These are phyloP conservation scores for Callospermophilus lateralis DNA, from an alignment of 2,113 vertebrate species.

Conservation along the genomic window DNA sequence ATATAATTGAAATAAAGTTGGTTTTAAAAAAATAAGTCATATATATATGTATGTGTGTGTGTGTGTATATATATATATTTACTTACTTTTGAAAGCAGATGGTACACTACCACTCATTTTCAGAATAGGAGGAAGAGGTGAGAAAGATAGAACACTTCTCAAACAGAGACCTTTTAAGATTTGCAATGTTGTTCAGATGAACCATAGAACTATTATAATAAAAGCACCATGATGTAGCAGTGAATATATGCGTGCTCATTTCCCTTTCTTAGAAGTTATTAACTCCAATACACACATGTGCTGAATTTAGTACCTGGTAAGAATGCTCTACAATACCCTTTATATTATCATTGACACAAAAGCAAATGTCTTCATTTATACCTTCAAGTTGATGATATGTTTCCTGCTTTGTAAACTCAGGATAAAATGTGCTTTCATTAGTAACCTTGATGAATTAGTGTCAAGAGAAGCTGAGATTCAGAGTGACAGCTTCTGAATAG, in stretches of 20 bases:
- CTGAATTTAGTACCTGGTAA: not conserved
- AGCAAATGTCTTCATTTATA: not conserved
- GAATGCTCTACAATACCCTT: not conserved
- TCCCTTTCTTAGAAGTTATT: not conserved
- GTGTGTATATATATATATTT: slow-evolving; percentile 51
- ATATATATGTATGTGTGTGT: too few species aligned
- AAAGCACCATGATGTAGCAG: not conserved
- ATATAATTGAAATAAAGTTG: slow-evolving; percentile 70
- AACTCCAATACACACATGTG: not conserved
- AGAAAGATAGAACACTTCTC: slow-evolving; percentile 11
- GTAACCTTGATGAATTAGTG: not conserved
- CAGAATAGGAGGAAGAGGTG: not conserved
- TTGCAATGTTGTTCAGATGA: not conserved
- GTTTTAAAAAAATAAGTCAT: slow-evolving; percentile 67
- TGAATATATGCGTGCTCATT: not conserved
- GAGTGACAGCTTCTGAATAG: slow-evolving; percentile 39
- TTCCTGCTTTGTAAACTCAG: slow-evolving; percentile 38
- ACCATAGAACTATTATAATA: not conserved
- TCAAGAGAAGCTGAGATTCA: not conserved
- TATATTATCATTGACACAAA: not conserved
- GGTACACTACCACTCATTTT: slow-evolving; percentile 21
- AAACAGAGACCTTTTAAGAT: not conserved
- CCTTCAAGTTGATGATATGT: not conserved
- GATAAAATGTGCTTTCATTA: not conserved
- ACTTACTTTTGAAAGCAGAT: slow-evolving; percentile 60